These are phyloP conservation scores for Apamea sordens DNA, from an alignment of 2,888 invertebrate genomes.

Conservation along the genomic window DNA sequence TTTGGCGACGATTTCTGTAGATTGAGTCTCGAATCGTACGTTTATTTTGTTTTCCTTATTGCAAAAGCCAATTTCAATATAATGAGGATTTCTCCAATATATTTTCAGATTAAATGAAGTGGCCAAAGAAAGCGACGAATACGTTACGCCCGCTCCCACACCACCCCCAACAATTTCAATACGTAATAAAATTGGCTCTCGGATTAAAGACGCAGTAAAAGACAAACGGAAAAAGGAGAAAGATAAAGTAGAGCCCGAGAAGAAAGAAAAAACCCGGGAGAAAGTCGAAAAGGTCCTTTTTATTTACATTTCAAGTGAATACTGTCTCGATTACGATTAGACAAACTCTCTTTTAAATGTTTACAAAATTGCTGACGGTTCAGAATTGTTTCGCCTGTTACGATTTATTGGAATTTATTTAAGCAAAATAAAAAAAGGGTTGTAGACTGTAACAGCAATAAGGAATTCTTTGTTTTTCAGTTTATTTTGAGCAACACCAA, in stretches of 20 bases:
- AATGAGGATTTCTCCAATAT: slow-evolving; percentile 52
- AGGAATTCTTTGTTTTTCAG: slow-evolving; percentile 72
- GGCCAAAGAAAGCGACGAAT: slow-evolving; percentile 76
- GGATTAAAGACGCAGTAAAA: slow-evolving; percentile 75
- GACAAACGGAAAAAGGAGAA: slow-evolving; percentile 74
- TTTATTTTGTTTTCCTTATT: slow-evolving; percentile 55
- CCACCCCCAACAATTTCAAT: slow-evolving; percentile 76
- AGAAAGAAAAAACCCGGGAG: slow-evolving; percentile 72
- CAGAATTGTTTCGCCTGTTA: slow-evolving; percentile 50
- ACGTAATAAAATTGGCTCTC: slow-evolving; percentile 79
- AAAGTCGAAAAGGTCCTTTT: slow-evolving; percentile 81
- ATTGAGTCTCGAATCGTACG: slow-evolving; percentile 85
- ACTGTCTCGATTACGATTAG: slow-evolving; percentile 52
- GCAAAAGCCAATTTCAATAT: slow-evolving; percentile 40
- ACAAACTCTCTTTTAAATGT: slow-evolving; percentile 66
- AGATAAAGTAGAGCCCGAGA: slow-evolving; percentile 69
- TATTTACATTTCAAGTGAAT: slow-evolving; percentile 69
- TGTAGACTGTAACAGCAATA: slow-evolving; percentile 13
- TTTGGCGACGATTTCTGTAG: slow-evolving; percentile 73
- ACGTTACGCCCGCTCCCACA: slow-evolving; percentile 65
- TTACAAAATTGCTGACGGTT: slow-evolving; percentile 59
- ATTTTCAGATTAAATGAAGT: slow-evolving; percentile 78
- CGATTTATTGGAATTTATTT: slow-evolving; percentile 55
- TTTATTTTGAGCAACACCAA: slow-evolving; percentile 83
- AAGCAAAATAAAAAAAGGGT: slow-evolving; percentile 26